Evolutionary conservation across 2,888 invertebrate genomes (phyloP).

Genomic region (Cheilosia impressa): DNA sequence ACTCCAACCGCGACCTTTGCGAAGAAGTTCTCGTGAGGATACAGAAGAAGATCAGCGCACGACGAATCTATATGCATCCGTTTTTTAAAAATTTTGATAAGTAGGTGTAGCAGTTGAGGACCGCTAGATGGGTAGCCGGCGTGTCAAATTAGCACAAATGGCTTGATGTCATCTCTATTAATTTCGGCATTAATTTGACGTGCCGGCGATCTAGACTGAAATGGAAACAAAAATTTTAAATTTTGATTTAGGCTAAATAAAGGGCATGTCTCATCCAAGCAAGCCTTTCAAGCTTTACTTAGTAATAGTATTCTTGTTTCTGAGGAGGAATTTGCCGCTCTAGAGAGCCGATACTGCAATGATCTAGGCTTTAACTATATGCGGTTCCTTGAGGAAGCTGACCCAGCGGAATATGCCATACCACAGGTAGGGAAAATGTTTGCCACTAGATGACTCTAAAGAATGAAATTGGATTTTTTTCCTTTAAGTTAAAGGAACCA

Average conservation of each 20-base stretch:
- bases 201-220: too few species aligned
- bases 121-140: too few species aligned
- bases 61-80: conserved; percentile 87
- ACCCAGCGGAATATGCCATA: conserved; percentile 81
- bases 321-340: conserved; percentile 87
- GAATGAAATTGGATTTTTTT: not conserved
- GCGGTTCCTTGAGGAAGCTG: conserved; percentile 87
- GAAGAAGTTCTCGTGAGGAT: conserved; percentile 87
- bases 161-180: too few species aligned
- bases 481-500: conserved; percentile 51
- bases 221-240: not conserved
- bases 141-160: too few species aligned
- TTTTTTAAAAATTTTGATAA: conserved; percentile 89
- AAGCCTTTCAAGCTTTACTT: conserved; percentile 89
- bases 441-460: not conserved
- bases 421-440: conserved; percentile 77
- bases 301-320: conserved; percentile 88
- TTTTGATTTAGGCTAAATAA: conserved; percentile 85
- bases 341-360: conserved; percentile 89
- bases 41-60: conserved; percentile 86
- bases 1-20: conserved; percentile 84
- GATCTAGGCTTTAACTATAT: conserved; percentile 91
- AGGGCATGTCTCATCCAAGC: conserved; percentile 89
- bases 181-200: too few species aligned
- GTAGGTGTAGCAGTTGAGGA: conserved; percentile 81